Conservation (phyloP, 2,113 vertebrate genomes). For the Anolis carolinensis region DNA sequence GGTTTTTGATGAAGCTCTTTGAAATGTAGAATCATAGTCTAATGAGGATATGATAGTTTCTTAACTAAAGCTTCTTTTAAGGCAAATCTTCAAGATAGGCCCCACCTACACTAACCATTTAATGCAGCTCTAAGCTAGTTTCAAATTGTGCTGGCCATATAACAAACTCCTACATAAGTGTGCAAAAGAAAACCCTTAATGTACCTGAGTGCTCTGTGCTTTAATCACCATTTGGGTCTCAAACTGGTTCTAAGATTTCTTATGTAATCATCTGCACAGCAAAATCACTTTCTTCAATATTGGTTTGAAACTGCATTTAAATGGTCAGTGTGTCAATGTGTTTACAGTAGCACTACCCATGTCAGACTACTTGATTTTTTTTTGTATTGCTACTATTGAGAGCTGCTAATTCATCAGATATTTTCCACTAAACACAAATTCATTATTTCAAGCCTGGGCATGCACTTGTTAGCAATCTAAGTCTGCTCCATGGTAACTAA, state of each 20-base stretch:
- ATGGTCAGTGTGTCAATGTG: background rate
- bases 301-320: no score
- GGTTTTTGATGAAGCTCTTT: background rate
- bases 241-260: no score
- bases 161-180: no score
- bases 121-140: no score
- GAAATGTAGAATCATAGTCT: background rate
- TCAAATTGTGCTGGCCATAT: no score
- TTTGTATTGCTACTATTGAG: background rate
- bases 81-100: background rate
- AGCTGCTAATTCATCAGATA: background rate
- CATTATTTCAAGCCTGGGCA: background rate
- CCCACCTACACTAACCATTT: no score
- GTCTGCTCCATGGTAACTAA: background rate
- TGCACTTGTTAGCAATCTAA: background rate
- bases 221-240: no score
- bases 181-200: no score
- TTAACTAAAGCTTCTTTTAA: background rate
- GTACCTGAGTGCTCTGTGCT: no score
- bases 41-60: background rate
- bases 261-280: no score
- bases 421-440: background rate
- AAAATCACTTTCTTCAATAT: no score
- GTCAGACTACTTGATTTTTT: background rate
- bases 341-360: background rate